Conservation (phyloP, 2,113 vertebrate species). For the Lucifuga dentata region DNA sequence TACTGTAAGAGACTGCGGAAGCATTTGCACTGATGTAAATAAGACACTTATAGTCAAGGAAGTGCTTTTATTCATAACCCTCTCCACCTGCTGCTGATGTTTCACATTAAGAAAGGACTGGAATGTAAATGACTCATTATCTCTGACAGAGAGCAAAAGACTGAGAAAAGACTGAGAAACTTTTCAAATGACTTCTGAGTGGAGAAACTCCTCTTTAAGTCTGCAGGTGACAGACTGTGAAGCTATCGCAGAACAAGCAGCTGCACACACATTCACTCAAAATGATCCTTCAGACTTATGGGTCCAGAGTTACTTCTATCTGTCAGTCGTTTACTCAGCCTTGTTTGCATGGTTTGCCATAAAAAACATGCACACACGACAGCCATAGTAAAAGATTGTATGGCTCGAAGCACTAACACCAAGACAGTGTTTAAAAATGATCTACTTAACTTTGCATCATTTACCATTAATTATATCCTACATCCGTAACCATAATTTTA, state of each 20-base stretch:
- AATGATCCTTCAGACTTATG: conserved; percentile 24
- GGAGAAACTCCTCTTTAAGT: conserved; percentile 28
- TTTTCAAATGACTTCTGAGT: conserved; percentile 60
- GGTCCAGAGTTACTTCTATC: conserved; percentile 29
- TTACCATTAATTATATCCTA: neutral
- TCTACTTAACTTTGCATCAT: neutral
- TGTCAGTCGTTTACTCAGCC: conserved; percentile 53
- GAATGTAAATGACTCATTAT: conserved; percentile 79
- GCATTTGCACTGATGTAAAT: conserved; percentile 55
- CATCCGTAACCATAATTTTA: too few species aligned
- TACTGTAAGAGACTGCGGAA: conserved; percentile 1
- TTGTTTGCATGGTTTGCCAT: conserved; percentile 12
- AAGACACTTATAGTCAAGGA: conserved; percentile 42
- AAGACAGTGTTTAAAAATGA: neutral
- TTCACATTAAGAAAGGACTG: conserved; percentile 48
- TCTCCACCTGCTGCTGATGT: conserved; percentile 58
- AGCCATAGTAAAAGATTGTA: conserved; percentile 6
- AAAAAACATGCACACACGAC: conserved; percentile 11
- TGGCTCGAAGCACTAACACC: neutral
- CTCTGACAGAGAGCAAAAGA: conserved; percentile 58
- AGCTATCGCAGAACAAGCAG: conserved; percentile 43
- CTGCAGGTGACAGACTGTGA: conserved; percentile 39
- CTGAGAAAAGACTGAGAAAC: conserved; percentile 55
- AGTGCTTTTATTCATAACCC: conserved; percentile 57
- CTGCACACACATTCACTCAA: conserved; percentile 7